Evolutionary conservation across 2,113 vertebrate genomes (phyloP), one percentile per base, ranked within the genome.

Genomic region (Sylvia atricapilla): DNA sequence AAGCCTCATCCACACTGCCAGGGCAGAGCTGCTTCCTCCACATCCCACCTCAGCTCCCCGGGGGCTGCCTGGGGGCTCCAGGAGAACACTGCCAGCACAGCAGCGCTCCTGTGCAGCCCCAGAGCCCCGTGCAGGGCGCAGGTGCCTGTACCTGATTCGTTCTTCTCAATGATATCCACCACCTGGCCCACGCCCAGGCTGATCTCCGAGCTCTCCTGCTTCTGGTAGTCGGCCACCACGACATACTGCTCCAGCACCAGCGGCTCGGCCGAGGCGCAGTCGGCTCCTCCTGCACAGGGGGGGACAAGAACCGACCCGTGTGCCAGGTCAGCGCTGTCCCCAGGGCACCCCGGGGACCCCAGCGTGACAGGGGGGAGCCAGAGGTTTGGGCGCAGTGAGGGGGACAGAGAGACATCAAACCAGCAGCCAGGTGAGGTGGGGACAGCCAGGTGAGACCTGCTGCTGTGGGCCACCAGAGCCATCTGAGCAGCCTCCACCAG

Each of bases 131-230:
- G 59, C 60, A 39, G 37, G 84, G 59, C 20, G 25, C 66, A 17
- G 44, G 31, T 81, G 35, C 67, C 90, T 94, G 96, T 97, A 99
- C 99, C 99, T 74, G 99, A 99, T 97, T 99, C 99, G 10, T 99
- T 99, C 97, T 99, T 99, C 98, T 99, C 99, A 66, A 99, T 99
- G 98, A 99, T 99, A 91, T 99, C 99, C 97, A 99, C 99, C 92
- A 99, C 97, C 96, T 99, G 99, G 49, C 99, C 99, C 93, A 99
- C 99, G 18, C 98, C 97, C 90, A 99, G 98, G 97, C 99, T 99
- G 98, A 99, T 98, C 98, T 99, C 99, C 3, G 99, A 99, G 97
- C 99, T 99, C 97, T 99, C 99, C 98, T 99, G 99, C 96, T 99
- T 99, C 97, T 99, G 99, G 74, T 99, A 99, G 96, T 99, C 96